Conservation (phyloP, 2,113 vertebrate species). For the Natator depressus region DNA sequence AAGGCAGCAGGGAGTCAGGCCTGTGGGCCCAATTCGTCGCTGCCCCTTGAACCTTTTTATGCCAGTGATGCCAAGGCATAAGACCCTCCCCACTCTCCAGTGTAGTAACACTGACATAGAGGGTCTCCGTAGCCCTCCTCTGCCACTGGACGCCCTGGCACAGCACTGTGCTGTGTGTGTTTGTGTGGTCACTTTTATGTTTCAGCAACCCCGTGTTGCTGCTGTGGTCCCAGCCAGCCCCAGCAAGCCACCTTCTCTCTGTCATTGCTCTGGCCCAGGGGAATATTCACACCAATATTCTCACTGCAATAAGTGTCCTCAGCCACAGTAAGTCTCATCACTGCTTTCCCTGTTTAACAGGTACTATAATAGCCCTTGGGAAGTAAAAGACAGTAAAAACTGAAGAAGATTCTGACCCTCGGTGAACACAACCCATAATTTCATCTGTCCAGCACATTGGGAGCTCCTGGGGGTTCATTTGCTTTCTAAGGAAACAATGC, state of each 20-base stretch:
- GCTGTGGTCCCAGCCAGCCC: not conserved
- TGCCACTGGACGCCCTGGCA: too few relatives aligned
- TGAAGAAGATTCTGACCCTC: constrained; percentile 48
- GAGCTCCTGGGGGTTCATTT: constrained; percentile 61
- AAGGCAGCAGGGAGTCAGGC: not conserved
- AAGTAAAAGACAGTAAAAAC: constrained; percentile 31
- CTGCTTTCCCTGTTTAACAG: not conserved
- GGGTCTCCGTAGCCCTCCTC: not conserved
- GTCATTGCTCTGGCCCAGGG: not conserved
- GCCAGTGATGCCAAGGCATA: not conserved
- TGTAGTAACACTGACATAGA: not conserved
- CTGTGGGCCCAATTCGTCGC: not conserved
- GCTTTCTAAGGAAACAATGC: constrained; percentile 60
- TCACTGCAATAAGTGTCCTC: constrained; percentile 27
- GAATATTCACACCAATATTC: constrained; percentile 25
- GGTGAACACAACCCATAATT: constrained; percentile 33
- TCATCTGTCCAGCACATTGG: constrained; percentile 56
- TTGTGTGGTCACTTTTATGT: not conserved
- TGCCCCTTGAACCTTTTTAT: not conserved
- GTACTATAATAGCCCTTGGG: constrained; percentile 60
- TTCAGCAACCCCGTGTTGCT: not conserved
- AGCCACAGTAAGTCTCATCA: constrained; percentile 23
- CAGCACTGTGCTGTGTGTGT: not conserved
- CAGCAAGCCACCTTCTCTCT: not conserved
- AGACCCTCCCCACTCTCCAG: not conserved